Evolutionary conservation across 2,888 invertebrate species (phyloP), one percentile per base, ranked within the genome.

Genomic region (Pegoplata infirma): DNA sequence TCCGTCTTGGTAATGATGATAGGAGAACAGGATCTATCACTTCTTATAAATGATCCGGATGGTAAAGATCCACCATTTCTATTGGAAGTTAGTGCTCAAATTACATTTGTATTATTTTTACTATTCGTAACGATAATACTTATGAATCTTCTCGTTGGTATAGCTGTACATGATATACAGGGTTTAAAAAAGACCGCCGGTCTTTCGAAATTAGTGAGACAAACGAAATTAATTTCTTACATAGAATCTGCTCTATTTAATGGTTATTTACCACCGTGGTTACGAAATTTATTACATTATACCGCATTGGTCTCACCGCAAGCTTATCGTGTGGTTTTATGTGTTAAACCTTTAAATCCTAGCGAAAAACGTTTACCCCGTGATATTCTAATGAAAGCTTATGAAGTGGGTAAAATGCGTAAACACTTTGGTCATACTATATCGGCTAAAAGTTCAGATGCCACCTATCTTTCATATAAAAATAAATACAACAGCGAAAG

Each of bases 1-100:
- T 95, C 96, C 1, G 95, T 96, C 4, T 88, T 96, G 75, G 96
- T 95, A 0, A 96, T 96, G 96, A 96, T 96, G 96, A 96, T 95
- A 6, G 96, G 96, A 0, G 96, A 96, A 88, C 90, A 96, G 83
- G 95, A 94, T 86, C 91, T 96, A 78, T 94, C 95, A 85, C 91
- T 95, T 68, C 88, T 95, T 55, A 91, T 95, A 56, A 94, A 94
- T 83, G 94, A 94, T 85, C 92, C 93, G n/a, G 93, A 94, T 84
- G 94, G 94, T 5, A 93, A 94, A 84, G 94, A 94, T 90, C 94
- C 94, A 0, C 94, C 94, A 0, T 93, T 95, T 81, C 89, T 95
- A 21, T 89, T 96, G 40, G 94, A 95, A 88, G 93, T 95, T 73
- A 95, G 95, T 80, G 95, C 95, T 0, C 95, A 96, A 89, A 92